Evolutionary conservation across 2,888 invertebrate genomes (phyloP).

Genomic region (Linnaemya tessellans): DNA sequence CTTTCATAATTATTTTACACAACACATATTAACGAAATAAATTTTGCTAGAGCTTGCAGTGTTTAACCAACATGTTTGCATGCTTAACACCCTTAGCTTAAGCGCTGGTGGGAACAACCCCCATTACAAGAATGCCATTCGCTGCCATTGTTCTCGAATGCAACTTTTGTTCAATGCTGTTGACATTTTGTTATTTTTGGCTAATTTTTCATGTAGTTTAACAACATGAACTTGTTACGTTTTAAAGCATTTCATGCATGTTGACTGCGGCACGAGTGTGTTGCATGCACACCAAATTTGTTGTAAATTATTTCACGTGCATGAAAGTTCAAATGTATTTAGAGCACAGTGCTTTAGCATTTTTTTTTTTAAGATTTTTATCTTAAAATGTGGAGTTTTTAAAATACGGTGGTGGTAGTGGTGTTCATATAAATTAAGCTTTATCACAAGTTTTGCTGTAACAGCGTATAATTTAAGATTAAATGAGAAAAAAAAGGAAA

Average conservation of each 20-base stretch:
- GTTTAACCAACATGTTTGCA: conserved; percentile 13
- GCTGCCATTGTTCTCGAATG: conserved; percentile 3
- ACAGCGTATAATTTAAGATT: conserved; percentile 42
- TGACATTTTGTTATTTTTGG: conserved; percentile 68
- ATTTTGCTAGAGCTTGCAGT: conserved; percentile 20
- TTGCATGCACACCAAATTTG: conserved; percentile 40
- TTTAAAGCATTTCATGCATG: conserved; percentile 34
- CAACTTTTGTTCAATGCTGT: conserved; percentile 47
- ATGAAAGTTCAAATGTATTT: conserved; percentile 56
- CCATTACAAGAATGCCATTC: conserved; percentile 29
- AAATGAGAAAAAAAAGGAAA: not conserved
- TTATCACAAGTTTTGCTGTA: conserved; percentile 41
- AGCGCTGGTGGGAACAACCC: conserved; percentile 59
- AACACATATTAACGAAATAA: conserved; percentile 14
- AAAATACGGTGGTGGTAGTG: not conserved
- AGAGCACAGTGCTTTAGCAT: not conserved
- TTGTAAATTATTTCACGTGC: conserved; percentile 61
- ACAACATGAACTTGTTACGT: conserved; percentile 29
- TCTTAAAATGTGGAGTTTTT: conserved; percentile 36
- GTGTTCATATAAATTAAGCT: conserved; percentile 49
- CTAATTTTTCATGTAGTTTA: conserved; percentile 69
- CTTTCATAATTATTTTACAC: conserved; percentile 34
- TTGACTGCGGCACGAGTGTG: conserved; percentile 32
- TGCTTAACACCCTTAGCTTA: conserved; percentile 56
- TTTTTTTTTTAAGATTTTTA: conserved; percentile 49